These are phyloP conservation scores for Drosophila kuntzei DNA, from an alignment of 2,888 invertebrate species.

Conservation along the genomic window DNA sequence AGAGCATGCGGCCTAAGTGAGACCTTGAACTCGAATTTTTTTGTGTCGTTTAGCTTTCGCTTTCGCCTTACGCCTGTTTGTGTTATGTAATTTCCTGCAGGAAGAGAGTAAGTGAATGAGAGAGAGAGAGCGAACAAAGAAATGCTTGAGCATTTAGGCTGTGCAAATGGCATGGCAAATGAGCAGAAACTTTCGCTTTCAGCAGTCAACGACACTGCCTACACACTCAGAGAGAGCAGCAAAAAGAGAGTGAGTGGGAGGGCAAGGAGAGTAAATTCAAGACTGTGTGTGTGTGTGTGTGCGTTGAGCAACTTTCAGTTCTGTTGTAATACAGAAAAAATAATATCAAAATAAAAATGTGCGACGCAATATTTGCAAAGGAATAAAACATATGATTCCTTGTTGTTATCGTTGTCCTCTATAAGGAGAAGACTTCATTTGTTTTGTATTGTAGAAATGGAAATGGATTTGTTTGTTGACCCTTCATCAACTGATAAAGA, in stretches of 20 bases:
- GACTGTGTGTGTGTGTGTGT: not conserved
- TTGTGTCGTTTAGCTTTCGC: conserved; percentile 16
- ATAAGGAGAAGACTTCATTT: conserved; percentile 39
- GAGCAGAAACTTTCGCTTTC: conserved; percentile 79
- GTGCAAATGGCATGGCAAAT: conserved; percentile 68
- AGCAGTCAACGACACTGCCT: conserved; percentile 73
- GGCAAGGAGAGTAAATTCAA: conserved; percentile 1
- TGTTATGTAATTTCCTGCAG: conserved; percentile 65
- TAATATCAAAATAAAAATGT: conserved; percentile 42
- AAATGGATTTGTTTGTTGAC: conserved; percentile 60
- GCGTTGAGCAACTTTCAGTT: conserved; percentile 2
- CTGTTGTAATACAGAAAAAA: conserved; percentile 49
- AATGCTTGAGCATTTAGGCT: conserved; percentile 51
- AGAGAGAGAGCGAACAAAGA: conserved; percentile 17
- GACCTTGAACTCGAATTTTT: conserved; percentile 84
- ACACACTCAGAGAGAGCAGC: conserved; percentile 10
- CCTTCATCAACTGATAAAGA: not conserved
- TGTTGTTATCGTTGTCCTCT: conserved; percentile 26
- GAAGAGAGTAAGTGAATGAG: conserved; percentile 21
- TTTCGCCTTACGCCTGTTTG: conserved; percentile 31
- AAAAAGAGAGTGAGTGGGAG: conserved; percentile 4
- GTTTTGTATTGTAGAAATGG: conserved; percentile 40
- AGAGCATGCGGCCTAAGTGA: conserved; percentile 84
- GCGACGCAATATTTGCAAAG: conserved; percentile 70
- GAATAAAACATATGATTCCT: conserved; percentile 71